Percentiles rank a stretch among this genome's conserved stretches.
phyloP scores from a whole-genome alignment of 37 sponge, comb jelly and placozoan genomes.

The Axinella damicornis region DNA sequence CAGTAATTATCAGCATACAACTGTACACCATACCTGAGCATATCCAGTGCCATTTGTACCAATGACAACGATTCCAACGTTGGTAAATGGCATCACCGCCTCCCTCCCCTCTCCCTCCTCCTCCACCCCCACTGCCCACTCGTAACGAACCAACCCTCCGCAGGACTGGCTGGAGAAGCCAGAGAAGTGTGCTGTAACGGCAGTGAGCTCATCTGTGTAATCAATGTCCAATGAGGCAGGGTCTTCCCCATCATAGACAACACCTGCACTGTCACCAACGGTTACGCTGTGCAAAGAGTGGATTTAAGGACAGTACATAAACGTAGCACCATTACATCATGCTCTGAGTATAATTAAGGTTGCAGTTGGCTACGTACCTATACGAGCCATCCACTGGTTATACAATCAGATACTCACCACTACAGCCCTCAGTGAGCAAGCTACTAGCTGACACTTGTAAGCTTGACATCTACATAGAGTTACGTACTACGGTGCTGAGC shows the following conservation, averaged over 20 bases:
- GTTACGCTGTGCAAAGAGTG: conserved; percentile 47
- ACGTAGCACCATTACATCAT: too few species aligned
- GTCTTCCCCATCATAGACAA: conserved; percentile 75
- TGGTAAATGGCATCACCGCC: conserved; percentile 61
- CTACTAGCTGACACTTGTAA: too few species aligned
- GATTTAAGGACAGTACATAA: not conserved
- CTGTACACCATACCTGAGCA: conserved; percentile 67
- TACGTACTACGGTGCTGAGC: too few species aligned
- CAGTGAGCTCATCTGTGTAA: conserved; percentile 64
- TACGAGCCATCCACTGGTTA: too few species aligned
- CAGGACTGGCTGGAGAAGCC: conserved; percentile 72
- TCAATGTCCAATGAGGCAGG: conserved; percentile 62
- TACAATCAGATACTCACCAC: too few species aligned
- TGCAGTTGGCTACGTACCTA: too few species aligned
- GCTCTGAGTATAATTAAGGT: too few species aligned
- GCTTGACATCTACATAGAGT: too few species aligned
- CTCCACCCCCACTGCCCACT: conserved; percentile 78
- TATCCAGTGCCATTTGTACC: conserved; percentile 47
- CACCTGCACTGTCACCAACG: conserved; percentile 62
- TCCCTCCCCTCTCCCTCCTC: conserved; percentile 21
- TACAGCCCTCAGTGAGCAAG: too few species aligned
- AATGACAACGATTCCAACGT: conserved; percentile 49
- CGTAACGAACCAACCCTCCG: conserved; percentile 69
- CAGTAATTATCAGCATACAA: too few species aligned
- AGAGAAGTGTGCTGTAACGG: conserved; percentile 71